Evolutionary conservation across 2,113 vertebrate genomes (phyloP), one percentile per base, ranked within the genome.

Genomic region (Bos indicus): DNA sequence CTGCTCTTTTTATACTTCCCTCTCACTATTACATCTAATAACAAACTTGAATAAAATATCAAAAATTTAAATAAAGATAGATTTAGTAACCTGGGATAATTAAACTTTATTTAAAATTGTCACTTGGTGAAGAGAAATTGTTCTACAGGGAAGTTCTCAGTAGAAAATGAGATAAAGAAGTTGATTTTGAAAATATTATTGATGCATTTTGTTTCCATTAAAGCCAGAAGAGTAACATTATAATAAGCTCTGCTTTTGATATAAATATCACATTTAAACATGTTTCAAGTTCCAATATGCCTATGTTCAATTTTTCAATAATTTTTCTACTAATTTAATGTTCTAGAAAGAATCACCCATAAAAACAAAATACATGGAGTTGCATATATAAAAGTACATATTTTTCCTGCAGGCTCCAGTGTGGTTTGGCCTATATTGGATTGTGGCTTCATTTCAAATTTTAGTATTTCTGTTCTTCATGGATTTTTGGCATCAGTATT

Each of bases 331-430:
- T 17, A 17, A 74, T 91, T 52, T 52, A 51, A 60, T 26, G 7
- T 25, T 56, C 11, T 86, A 17, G 28, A n/a, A 51, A 33, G 94
- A 84, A 33, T 19, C 25, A 67, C 23, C 17, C 51, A 19, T 4
- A 23, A 17, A 82, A 93, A 40, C 15, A 17, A 48, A 67, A 48
- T 17, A 9, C 10, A 54, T 30, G 60, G 48, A 84, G 36, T 16
- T 0, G 2, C 11, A 2, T 1, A 25, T 11, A 33, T 9, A 30
- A 19, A 23, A 23, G 4, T 21, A 6, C 11, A 23, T 46, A 3
- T 15, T 84, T 92, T 26, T 40, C 46, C 46, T 6, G 48, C 51
- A 0, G 5, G 28, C 6, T 60, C 19, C 16, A 28, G 9, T 23
- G 16, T 11, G 2, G 6, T 19, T 25, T 40, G 11, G 11, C 26